Evolutionary conservation across 2,797 vertebrate species (phyloP), one percentile per base, ranked within the genome.

Genomic region (Poeciliopsis gracilis): DNA sequence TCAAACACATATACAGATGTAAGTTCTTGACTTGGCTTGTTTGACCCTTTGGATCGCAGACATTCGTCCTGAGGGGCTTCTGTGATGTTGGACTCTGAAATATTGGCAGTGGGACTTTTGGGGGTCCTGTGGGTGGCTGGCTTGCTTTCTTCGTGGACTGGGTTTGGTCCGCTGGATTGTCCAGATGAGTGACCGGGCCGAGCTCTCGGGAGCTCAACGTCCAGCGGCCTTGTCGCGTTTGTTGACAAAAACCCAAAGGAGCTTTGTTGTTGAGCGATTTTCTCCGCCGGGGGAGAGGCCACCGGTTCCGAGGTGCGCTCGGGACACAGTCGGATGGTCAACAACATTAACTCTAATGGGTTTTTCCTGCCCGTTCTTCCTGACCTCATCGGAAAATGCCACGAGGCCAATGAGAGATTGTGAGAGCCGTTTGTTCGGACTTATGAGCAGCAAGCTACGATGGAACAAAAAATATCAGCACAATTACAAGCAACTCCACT

Each of bases 331-430:
- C 20, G 72, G 47, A 53, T 73, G 47, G 47, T 73, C 47, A 73
- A 36, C 53, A 73, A 53, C 72, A 73, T 73, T 72, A 72, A 46
- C 47, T 73, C 30, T 49, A 73, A 49, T 47, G 30, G 45, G 25
- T 46, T 53, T 73, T 73, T 73, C 30, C 18, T 53, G 10, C 16
- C 47, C 30, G 53, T 47, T 53, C 36, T 38, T 51, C 33, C n/a
- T 53, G 33, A 73, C 72, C 28, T 38, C 30, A 38, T 47, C 38
- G 47, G 33, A 38, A 73, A 73, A 53, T 46, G 45, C 30, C 47
- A 73, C 51, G 3, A 30, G 45, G 70, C n/a, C 49, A 53, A 73
- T 49, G 47, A 23, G 33, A 53, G 30, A 73, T 51, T 49, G 28
- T 2, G 25, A 12, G 18, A 73, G 28, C 25, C 23, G 51, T 53